Evolutionary conservation across 2,113 vertebrate genomes (phyloP).

Genomic region (Indri indri): DNA sequence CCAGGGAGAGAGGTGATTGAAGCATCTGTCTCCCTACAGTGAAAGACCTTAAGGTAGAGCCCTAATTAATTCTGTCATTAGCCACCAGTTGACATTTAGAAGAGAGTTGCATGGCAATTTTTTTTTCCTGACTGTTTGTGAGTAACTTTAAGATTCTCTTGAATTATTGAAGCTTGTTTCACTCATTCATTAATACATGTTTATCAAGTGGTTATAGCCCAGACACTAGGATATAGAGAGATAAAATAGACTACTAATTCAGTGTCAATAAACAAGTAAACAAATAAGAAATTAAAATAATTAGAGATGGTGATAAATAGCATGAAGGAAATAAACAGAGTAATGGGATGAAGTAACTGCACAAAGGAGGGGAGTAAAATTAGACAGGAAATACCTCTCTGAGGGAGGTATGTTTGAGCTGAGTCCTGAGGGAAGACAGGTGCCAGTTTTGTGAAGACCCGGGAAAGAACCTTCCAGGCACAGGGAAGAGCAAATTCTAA

Average conservation of each 20-base stretch:
- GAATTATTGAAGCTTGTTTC: not conserved
- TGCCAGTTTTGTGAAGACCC: not conserved
- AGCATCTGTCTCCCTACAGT: not conserved
- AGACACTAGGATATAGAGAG: not conserved
- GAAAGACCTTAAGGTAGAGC: conserved; percentile 1
- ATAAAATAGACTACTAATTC: not conserved
- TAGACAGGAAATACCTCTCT: not conserved
- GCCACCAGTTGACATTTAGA: not conserved
- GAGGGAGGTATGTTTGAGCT: not conserved
- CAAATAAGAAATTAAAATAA: not conserved
- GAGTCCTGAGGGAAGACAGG: not conserved
- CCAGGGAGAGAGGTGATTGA: not conserved
- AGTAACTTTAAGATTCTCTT: conserved; percentile 2
- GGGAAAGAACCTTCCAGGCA: not conserved
- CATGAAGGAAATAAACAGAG: not conserved
- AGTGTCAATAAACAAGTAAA: not conserved
- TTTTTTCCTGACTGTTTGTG: not conserved
- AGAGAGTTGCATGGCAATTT: not conserved
- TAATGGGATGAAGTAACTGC: not conserved
- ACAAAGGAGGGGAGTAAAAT: not conserved
- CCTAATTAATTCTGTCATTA: conserved; percentile 45
- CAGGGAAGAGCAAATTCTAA: not conserved
- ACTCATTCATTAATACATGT: not conserved
- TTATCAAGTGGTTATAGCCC: not conserved
- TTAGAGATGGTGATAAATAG: not conserved